A percentile compares a stretch with the other conserved stretches of the same genome.
phyloP scores from a whole-genome alignment of 1,140 invertebrate species.

The Tetranychus cinnabarinus region DNA sequence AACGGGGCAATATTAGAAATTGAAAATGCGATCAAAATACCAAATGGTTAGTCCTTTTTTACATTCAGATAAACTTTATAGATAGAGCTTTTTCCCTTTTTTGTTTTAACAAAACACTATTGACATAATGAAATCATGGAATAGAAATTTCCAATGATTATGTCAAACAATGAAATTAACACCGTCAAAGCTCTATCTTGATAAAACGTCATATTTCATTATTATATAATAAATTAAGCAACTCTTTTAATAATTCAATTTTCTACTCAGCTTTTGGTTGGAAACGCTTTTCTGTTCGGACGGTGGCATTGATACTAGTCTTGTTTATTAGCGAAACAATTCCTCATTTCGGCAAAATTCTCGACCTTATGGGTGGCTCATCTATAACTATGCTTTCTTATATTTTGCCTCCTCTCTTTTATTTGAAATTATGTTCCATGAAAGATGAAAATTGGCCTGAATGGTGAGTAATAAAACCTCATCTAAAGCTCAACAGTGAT shows the following conservation, averaged over 20 bases:
- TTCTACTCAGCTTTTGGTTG: conserved; percentile 43
- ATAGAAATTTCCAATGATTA: too few relatives aligned
- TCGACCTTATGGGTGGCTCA: conserved; percentile 63
- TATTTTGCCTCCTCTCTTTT: conserved; percentile 62
- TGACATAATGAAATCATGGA: too few relatives aligned
- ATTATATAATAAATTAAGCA: too few relatives aligned
- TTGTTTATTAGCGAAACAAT: conserved; percentile 55
- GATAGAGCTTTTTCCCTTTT: conserved; percentile 6
- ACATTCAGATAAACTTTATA: too few relatives aligned
- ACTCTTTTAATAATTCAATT: not conserved
- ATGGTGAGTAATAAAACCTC: conserved; percentile 10
- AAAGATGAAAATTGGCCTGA: conserved; percentile 12
- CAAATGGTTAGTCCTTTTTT: conserved; percentile 30
- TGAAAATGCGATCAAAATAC: conserved; percentile 35
- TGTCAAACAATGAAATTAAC: too few relatives aligned
- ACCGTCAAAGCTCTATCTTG: too few relatives aligned
- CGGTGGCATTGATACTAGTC: conserved; percentile 38
- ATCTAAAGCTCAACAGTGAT: not conserved
- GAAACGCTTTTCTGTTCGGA: conserved; percentile 44
- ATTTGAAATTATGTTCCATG: conserved; percentile 29
- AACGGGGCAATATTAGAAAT: conserved; percentile 39
- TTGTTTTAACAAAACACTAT: not conserved
- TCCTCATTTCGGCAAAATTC: conserved; percentile 64
- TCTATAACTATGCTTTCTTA: conserved; percentile 59
- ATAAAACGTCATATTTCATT: too few relatives aligned